phyloP scores from a whole-genome alignment of 1,140 invertebrate genomes.

The Ruditapes philippinarum region DNA sequence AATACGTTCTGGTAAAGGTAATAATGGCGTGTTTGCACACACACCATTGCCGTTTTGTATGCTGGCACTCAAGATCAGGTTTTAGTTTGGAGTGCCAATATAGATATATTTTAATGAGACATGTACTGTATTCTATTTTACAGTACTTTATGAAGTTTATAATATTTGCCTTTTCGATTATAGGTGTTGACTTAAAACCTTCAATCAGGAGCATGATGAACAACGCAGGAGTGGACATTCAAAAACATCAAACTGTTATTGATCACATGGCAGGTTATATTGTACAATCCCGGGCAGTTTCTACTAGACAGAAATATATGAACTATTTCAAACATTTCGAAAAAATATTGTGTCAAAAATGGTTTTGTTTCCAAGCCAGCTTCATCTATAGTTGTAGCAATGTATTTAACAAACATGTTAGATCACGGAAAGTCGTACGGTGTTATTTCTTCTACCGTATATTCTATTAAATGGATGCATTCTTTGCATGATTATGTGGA shows the following conservation, averaged over 20 bases:
- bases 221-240: neutral
- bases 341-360: neutral
- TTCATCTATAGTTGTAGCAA: neutral
- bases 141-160: neutral
- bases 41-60: neutral
- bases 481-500: too few relatives aligned
- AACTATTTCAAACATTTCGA: neutral
- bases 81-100: too few relatives aligned
- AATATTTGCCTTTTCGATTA: neutral
- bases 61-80: neutral
- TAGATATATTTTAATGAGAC: too few relatives aligned
- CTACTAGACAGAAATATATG: neutral
- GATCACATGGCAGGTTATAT: neutral
- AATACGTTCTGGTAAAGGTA: neutral
- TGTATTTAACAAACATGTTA: conserved; percentile 24
- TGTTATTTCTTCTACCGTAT: neutral
- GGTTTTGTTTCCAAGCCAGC: neutral
- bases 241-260: neutral
- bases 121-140: neutral
- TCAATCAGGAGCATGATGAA: neutral
- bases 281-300: neutral
- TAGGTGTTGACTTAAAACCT: neutral
- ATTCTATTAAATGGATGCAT: neutral
- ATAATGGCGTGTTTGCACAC: neutral
- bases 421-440: neutral